phyloP scores from a whole-genome alignment of 2,797 vertebrate genomes.

The Lepilemur septentrionalis region DNA sequence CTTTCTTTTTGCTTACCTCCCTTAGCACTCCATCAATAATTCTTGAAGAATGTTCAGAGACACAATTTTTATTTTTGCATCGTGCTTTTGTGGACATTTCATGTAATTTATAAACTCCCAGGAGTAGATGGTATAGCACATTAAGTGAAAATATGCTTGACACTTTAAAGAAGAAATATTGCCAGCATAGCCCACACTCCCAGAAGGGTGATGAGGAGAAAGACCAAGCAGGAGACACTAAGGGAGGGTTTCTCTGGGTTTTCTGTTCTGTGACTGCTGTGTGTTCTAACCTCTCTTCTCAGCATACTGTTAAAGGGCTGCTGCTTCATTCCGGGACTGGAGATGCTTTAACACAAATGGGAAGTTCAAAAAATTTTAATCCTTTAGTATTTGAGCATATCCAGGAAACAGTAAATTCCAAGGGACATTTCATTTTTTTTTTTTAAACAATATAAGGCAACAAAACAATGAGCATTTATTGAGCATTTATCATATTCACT shows the following conservation, averaged over 20 bases:
- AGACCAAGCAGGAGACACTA: fast-evolving
- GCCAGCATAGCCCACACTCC: neutral
- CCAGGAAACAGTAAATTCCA: neutral
- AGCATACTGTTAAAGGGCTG: neutral
- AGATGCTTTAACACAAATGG: neutral
- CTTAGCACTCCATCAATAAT: neutral
- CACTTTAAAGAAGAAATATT: neutral
- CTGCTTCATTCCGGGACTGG: neutral
- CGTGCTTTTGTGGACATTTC: neutral
- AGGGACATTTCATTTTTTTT: neutral
- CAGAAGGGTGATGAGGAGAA: neutral
- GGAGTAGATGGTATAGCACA: fast-evolving
- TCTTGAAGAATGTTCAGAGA: neutral
- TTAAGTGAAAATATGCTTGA: neutral
- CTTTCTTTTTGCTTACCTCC: neutral
- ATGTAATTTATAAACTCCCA: no score
- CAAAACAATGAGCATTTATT: neutral
- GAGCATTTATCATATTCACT: no score
- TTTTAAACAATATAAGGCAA: neutral
- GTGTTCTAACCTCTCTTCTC: neutral
- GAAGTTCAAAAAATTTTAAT: no score
- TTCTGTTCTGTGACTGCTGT: neutral
- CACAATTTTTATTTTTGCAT: neutral
- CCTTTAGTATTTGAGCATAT: neutral
- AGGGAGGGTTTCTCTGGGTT: neutral